Base-by-base conservation (phyloP, 2,797 vertebrate genomes). In the Paramormyrops hopkinsi region DNA sequence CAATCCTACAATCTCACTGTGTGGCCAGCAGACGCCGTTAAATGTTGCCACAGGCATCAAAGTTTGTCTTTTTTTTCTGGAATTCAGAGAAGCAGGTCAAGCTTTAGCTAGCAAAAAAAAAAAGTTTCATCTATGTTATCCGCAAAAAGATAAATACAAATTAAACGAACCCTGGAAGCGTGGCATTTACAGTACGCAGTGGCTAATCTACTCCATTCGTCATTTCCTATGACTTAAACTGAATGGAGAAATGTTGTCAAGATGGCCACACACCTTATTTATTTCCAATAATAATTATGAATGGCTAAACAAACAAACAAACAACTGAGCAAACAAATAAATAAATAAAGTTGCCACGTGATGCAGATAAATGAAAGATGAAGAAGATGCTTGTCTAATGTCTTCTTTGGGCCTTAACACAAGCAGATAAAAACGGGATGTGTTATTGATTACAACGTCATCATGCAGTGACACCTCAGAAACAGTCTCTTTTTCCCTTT, bases 371-470 rank as follows among this genome's bases (percentile, higher is more conserved):
- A 89, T 50, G n/a, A 85, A 54, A 50, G 50, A 33, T 50, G 53
- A 37, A 83, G 51, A 89, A 88, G 41, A n/a, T 22, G 29, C 87
- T 90, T 82, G 88, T 25, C 51, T 87, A 51, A 90, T 7, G 88
- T 85, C 89, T 91, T 88, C 90, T 91, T 89, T 91, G 91, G 73
- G 90, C 79, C 89, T 91, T 89, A 69, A 90, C 88, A 89, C 73
- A 88, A 91, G 88, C 50, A 90, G 89, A 91, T 92, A 90, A 91
- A 91, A 90, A 87, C 85, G 83, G 90, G 90, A 88, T 82, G 90
- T 62, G 87, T 83, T 89, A 88, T 90, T 90, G 90, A 92, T 91
- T 91, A 83, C 89, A 90, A 33, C 88, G 87, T 89, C 89, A 91
- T 91, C 89, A 25, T 89, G 84, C 86, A 86, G 88, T 90, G 88